These are phyloP conservation scores for Diploptera punctata DNA, from an alignment of 2,888 invertebrate genomes.

Conservation along the genomic window DNA sequence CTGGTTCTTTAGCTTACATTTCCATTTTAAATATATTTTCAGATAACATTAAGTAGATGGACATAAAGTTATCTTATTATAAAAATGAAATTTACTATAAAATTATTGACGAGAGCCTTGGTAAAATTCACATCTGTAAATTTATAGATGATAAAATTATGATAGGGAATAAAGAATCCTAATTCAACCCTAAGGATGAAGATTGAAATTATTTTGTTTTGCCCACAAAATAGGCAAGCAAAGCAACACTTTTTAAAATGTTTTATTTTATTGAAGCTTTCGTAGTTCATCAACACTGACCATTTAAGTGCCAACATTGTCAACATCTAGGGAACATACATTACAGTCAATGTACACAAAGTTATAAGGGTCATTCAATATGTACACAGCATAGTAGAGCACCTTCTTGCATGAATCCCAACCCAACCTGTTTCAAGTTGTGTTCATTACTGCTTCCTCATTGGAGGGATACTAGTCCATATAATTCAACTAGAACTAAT, in stretches of 20 bases:
- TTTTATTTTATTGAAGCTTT: slow-evolving; percentile 18
- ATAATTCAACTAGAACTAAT: neutral
- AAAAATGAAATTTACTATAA: too few species aligned
- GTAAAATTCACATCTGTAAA: too few species aligned
- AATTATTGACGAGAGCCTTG: too few species aligned
- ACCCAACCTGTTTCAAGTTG: neutral
- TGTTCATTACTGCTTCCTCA: neutral
- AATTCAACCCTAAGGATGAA: too few species aligned
- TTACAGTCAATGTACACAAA: neutral
- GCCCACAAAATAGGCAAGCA: neutral
- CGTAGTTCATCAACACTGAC: slow-evolving; percentile 13
- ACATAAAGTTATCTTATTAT: too few species aligned
- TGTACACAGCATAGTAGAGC: slow-evolving; percentile 1
- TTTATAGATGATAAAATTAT: too few species aligned
- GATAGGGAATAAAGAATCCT: too few species aligned
- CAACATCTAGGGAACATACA: slow-evolving; percentile 1
- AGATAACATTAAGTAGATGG: too few species aligned
- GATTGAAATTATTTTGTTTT: too few species aligned
- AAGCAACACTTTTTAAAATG: slow-evolving; percentile 9
- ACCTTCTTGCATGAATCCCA: too few species aligned
- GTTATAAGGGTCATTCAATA: slow-evolving; percentile 13
- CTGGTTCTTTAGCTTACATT: too few species aligned
- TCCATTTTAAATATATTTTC: too few species aligned
- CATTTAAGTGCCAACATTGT: slow-evolving; percentile 5
- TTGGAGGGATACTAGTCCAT: neutral